These are phyloP conservation scores for Samia ricini DNA, from an alignment of 1,140 invertebrate genomes.

Conservation along the genomic window DNA sequence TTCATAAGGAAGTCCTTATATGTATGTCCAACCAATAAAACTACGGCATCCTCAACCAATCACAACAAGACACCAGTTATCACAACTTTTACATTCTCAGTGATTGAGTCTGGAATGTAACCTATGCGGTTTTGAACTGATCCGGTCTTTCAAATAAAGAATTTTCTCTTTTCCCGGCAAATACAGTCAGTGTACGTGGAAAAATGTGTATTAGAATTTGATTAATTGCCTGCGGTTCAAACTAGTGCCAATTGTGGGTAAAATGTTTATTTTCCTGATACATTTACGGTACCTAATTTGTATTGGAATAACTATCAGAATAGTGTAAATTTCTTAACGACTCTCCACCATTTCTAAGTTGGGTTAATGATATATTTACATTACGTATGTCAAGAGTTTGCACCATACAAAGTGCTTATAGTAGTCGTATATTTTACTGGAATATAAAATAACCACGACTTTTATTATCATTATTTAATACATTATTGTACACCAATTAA, in stretches of 20 bases:
- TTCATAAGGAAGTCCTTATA: neutral
- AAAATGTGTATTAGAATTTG: conserved; percentile 55
- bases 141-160: conserved; percentile 27
- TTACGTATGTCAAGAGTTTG: too few relatives aligned
- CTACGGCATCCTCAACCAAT: conserved; percentile 3
- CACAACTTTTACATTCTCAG: conserved; percentile 48
- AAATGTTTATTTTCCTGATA: conserved; percentile 1
- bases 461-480: too few relatives aligned
- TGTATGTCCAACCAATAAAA: neutral
- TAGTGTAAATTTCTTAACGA: neutral
- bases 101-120: conserved; percentile 39
- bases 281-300: neutral
- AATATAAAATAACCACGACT: too few relatives aligned
- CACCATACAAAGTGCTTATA: too few relatives aligned
- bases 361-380: too few relatives aligned
- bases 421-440: too few relatives aligned
- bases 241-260: conserved; percentile 2
- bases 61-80: neutral
- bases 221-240: conserved; percentile 42
- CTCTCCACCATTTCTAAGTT: too few relatives aligned
- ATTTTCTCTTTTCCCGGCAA: conserved; percentile 50
- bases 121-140: conserved; percentile 27
- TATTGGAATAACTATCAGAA: neutral
- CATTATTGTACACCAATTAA: too few relatives aligned
- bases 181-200: conserved; percentile 33